phyloP scores from a whole-genome alignment of 2,113 vertebrate species.

The Chaetura pelagica region DNA sequence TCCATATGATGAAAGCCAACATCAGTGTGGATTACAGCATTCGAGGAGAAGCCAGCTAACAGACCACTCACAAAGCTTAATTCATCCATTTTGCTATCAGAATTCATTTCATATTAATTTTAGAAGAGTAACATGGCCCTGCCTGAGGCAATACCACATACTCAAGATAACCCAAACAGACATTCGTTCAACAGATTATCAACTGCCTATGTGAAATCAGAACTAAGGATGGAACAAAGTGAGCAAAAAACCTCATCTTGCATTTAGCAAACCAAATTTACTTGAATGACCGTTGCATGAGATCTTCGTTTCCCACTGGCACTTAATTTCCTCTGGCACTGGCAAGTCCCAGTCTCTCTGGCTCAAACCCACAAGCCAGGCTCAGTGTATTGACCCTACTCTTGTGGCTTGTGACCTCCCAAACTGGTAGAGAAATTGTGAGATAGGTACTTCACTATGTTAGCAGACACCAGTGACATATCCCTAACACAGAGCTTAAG shows the following conservation, averaged over 20 bases:
- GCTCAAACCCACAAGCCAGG: neutral
- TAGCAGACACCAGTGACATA: neutral
- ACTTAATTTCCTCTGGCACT: neutral
- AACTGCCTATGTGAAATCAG: neutral
- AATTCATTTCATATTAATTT: neutral
- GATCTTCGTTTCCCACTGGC: neutral
- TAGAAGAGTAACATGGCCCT: neutral
- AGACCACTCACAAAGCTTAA: neutral
- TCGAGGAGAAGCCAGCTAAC: neutral
- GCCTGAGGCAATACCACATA: neutral
- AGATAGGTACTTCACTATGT: neutral
- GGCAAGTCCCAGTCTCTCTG: neutral
- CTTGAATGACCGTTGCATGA: neutral
- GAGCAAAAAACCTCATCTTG: neutral
- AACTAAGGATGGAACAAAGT: neutral
- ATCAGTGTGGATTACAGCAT: neutral
- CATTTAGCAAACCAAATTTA: neutral
- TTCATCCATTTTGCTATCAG: neutral
- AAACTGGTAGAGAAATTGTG: neutral
- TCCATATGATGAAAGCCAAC: neutral
- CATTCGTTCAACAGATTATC: neutral
- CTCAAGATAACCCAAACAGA: neutral
- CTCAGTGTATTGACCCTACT: rapidly evolving
- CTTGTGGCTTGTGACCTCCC: neutral
- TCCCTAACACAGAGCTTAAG: neutral